Base-by-base conservation (phyloP, 2,113 vertebrate genomes). In the Periophthalmus modestus region DNA sequence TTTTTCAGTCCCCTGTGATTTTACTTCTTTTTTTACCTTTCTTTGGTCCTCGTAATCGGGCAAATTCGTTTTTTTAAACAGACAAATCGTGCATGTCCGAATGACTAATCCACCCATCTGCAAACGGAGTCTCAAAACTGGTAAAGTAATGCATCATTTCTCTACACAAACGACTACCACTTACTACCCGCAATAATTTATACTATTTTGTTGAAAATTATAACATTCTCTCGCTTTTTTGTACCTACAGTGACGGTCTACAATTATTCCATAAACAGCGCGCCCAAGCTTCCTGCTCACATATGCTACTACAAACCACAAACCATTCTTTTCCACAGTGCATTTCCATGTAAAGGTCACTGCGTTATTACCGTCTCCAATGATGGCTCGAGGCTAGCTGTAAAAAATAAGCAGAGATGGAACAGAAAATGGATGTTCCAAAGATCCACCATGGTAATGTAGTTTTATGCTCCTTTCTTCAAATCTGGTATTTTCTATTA, bases 311-410 rank as follows among this genome's bases (percentile, higher is more conserved):
- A 61, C 4, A 28, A 43, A 24, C n/a, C 19, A 52, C 4, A 15
- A 43, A 14, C n/a, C 23, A 28, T 39, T 23, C 58, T 61, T 9
- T 28, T 43, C 12, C 5, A 11, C 9, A 33, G 10, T 11, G 13
- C 61, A 24, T 21, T 58, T 43, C 34, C 62, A 39, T 43, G 62
- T 65, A 65, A 65, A 65, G 62, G 62, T 65, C 62, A 65, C 36
- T 39, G 21, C 62, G 39, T 65, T 65, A 65, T 65, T 65, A 65
- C 62, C 34, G 33, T 52, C 34, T 65, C 62, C 34, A 43, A 65
- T 65, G 34, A 65, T 65, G 34, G 2, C 62, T 65, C 18, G 18
- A 65, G 34, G 62, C 62, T n/a, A 39, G 39, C 16, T 10, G 62
- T 65, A 65, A 43, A 65, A 65, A 39, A 39, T 65, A 19, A 39